Evolutionary conservation across 2,113 vertebrate genomes (phyloP).

Genomic region (Crocuta crocuta): DNA sequence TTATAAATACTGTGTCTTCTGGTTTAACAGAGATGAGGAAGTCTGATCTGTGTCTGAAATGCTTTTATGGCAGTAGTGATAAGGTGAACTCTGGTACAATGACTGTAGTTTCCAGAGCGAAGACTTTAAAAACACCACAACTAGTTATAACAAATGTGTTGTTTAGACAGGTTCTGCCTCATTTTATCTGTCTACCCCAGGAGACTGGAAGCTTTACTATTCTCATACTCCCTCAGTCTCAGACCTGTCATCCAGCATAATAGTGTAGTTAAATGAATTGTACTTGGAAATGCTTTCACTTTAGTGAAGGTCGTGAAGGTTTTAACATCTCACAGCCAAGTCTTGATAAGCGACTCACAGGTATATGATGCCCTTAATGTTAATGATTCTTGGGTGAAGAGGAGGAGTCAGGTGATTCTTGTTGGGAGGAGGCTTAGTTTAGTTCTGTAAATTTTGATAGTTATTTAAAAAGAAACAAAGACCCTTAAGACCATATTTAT

Average conservation of each 20-base stretch:
- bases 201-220: slow-evolving; percentile 64
- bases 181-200: slow-evolving; percentile 77
- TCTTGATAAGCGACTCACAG: slow-evolving; percentile 41
- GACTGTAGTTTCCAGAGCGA: slow-evolving; percentile 65
- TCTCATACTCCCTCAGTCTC: slow-evolving; percentile 69
- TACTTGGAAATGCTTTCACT: slow-evolving; percentile 73
- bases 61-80: slow-evolving; percentile 58
- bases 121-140: slow-evolving; percentile 74
- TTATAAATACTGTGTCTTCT: background rate
- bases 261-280: slow-evolving; percentile 76
- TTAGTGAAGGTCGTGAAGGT: slow-evolving; percentile 74
- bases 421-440: background rate
- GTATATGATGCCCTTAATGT: background rate
- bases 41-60: background rate
- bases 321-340: slow-evolving; percentile 50
- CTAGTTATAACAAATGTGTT: slow-evolving; percentile 78
- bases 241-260: slow-evolving; percentile 73
- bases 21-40: background rate
- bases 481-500: background rate
- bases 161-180: slow-evolving; percentile 78
- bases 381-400: background rate
- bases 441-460: background rate
- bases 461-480: background rate
- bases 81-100: slow-evolving; percentile 49
- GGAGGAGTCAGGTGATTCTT: background rate